Evolutionary conservation across 2,888 invertebrate genomes (phyloP).

Genomic region (Eledone cirrhosa): DNA sequence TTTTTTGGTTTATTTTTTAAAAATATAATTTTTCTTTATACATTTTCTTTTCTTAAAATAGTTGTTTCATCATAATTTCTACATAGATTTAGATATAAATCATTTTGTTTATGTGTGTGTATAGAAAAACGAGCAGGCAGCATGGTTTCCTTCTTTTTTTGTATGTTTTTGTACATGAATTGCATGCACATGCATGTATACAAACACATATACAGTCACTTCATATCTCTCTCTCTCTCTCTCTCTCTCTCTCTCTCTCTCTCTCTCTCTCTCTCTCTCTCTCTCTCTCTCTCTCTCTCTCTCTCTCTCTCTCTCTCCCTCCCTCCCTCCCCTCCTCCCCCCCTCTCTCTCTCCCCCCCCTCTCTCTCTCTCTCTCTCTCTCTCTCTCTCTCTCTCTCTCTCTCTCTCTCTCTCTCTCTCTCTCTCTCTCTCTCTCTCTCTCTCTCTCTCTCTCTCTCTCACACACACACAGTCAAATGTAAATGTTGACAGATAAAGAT

Average conservation of each 20-base stretch:
- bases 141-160: no score
- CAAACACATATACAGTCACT: background rate
- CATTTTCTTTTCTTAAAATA: no score
- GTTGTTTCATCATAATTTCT: no score
- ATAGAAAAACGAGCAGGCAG: no score
- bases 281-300: slow-evolving; percentile 19
- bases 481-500: background rate
- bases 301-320: slow-evolving; percentile 20
- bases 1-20: no score
- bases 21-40: no score
- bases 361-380: background rate
- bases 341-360: slow-evolving; percentile 26
- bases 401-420: slow-evolving; percentile 14
- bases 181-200: no score
- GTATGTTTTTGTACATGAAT: no score
- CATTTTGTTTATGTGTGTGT: no score
- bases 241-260: slow-evolving; percentile 26
- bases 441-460: background rate
- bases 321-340: slow-evolving; percentile 9
- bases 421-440: background rate
- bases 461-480: background rate
- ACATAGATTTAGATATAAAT: no score
- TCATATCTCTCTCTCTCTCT: no score
- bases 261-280: slow-evolving; percentile 18
- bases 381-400: background rate